phyloP scores from a whole-genome alignment of 2,797 vertebrate species.

The Trachurus trachurus region DNA sequence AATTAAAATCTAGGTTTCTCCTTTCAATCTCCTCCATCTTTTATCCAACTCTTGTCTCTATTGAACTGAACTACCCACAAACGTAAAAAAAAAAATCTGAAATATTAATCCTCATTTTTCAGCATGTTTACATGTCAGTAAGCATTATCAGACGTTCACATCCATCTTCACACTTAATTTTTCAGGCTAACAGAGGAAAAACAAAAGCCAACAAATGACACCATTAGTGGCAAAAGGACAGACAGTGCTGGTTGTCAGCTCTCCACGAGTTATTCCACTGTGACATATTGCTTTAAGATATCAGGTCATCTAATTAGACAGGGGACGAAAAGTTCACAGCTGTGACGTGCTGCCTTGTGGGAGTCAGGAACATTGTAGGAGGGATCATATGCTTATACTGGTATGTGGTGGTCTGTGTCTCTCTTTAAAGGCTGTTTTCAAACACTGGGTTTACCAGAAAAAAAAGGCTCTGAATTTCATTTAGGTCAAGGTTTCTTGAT shows the following conservation, averaged over 20 bases:
- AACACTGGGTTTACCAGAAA: constrained; percentile 31
- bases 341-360: constrained; percentile 72
- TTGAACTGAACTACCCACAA: neutral
- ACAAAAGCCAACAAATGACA: constrained; percentile 37
- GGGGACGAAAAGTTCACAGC: constrained; percentile 81
- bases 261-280: constrained; percentile 54
- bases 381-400: constrained; percentile 69
- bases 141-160: neutral
- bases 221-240: constrained; percentile 56
- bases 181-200: constrained; percentile 26
- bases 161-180: constrained; percentile 7
- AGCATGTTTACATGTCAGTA: neutral
- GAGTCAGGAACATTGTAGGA: constrained; percentile 74
- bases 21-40: neutral
- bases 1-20: neutral
- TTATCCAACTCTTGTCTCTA: neutral
- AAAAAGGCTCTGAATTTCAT: constrained; percentile 11
- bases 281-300: constrained; percentile 73
- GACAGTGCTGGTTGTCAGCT: constrained; percentile 48
- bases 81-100: constrained; percentile 1
- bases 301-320: constrained; percentile 81
- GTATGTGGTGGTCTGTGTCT: constrained; percentile 56
- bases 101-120: constrained; percentile 15
- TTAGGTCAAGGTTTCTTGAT: constrained; percentile 16
- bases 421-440: constrained; percentile 46